These are phyloP conservation scores for Ptilonorhynchus violaceus DNA, from an alignment of 2,113 vertebrate genomes.

Conservation along the genomic window DNA sequence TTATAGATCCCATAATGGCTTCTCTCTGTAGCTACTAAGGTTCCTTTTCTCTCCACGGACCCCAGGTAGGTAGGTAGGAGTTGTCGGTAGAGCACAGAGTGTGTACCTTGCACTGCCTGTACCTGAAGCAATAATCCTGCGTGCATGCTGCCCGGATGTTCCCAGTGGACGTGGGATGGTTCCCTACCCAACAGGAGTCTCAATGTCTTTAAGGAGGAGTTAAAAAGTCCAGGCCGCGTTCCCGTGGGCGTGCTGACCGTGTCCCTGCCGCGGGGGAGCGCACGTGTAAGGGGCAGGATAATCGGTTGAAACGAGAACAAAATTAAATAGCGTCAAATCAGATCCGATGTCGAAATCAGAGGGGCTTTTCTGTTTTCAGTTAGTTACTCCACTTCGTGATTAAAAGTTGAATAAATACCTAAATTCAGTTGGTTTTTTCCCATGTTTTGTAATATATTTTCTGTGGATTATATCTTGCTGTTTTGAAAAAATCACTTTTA, in stretches of 20 bases:
- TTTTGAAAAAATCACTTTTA: constrained; percentile 56
- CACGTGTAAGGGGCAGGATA: constrained; percentile 13
- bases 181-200: constrained; percentile 55
- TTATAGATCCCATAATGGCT: constrained; percentile 59
- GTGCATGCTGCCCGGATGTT: constrained; percentile 71
- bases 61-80: constrained; percentile 64
- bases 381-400: constrained; percentile 47
- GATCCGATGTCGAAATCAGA: not conserved
- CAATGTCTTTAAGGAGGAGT: not conserved
- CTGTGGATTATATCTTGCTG: constrained; percentile 67
- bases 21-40: constrained; percentile 61
- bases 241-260: constrained; percentile 54
- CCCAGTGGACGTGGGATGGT: constrained; percentile 64
- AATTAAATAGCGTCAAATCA: not conserved
- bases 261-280: constrained; percentile 22
- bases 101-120: constrained; percentile 67
- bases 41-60: constrained; percentile 65
- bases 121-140: constrained; percentile 80
- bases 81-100: constrained; percentile 50
- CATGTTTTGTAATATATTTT: constrained; percentile 72
- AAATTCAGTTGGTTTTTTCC: not conserved
- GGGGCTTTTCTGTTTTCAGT: constrained; percentile 48
- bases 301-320: constrained; percentile 20
- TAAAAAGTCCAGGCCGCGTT: not conserved
- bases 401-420: not conserved